phyloP scores from a whole-genome alignment of 2,888 invertebrate genomes.

The Argyra leucocephala region DNA sequence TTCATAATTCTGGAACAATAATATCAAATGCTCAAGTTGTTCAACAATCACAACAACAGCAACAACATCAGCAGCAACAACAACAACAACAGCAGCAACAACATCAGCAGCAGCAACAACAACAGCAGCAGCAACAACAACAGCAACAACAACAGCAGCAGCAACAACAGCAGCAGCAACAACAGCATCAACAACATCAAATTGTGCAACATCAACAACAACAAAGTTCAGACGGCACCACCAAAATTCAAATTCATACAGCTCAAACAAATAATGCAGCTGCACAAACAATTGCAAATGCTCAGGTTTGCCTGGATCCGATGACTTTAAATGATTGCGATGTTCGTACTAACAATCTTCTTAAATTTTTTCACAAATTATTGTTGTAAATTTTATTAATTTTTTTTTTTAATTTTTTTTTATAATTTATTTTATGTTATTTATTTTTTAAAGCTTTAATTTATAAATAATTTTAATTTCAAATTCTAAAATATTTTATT shows the following conservation, averaged over 20 bases:
- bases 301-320: constrained; percentile 72
- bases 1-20: constrained; percentile 41
- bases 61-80: constrained; percentile 22
- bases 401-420: constrained; percentile 12
- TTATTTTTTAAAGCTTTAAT: no score
- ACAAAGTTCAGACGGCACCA: constrained; percentile 29
- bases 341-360: constrained; percentile 49
- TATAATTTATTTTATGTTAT: constrained; percentile 12
- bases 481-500: constrained; percentile 7
- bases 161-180: constrained; percentile 25
- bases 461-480: no score
- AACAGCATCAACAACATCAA: constrained; percentile 24
- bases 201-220: constrained; percentile 41
- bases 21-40: constrained; percentile 35
- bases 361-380: background rate
- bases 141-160: constrained; percentile 16
- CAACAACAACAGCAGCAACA: constrained; percentile 26
- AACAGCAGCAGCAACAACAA: constrained; percentile 29
- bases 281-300: constrained; percentile 44
- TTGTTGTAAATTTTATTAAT: constrained; percentile 13
- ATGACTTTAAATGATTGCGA: constrained; percentile 64
- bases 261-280: constrained; percentile 31
- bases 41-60: constrained; percentile 26
- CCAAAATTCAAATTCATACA: constrained; percentile 39
- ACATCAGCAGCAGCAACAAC: constrained; percentile 17